These are phyloP conservation scores for Athalia circularis DNA, from an alignment of 2,888 invertebrate species.

Conservation along the genomic window DNA sequence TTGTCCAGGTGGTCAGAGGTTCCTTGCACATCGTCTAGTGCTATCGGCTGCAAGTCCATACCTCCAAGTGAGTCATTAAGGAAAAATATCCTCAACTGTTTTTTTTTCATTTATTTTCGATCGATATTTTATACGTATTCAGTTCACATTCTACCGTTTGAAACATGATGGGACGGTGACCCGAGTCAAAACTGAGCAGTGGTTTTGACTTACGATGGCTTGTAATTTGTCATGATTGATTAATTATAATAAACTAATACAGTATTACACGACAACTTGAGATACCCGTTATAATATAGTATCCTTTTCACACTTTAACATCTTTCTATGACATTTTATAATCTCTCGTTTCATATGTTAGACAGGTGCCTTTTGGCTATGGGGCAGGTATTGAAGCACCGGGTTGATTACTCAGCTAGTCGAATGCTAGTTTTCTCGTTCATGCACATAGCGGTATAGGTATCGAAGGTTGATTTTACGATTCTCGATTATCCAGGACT, in stretches of 20 bases:
- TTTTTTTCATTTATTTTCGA: no score
- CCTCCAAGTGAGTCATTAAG: constrained; percentile 77
- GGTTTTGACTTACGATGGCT: background rate
- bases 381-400: background rate
- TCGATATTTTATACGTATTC: no score
- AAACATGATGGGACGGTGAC: no score
- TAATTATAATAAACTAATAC: constrained; percentile 4
- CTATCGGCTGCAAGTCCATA: constrained; percentile 82
- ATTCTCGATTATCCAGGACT: background rate
- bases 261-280: constrained; percentile 14
- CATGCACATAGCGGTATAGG: background rate
- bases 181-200: background rate
- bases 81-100: background rate
- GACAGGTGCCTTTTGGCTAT: background rate
- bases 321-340: constrained; percentile 14
- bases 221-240: constrained; percentile 1
- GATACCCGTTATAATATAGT: background rate
- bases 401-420: background rate
- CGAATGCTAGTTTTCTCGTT: background rate
- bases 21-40: constrained; percentile 81
- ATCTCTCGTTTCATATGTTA: constrained; percentile 7
- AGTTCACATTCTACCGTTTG: no score
- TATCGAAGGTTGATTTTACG: background rate
- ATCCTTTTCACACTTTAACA: background rate
- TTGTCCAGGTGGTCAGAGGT: constrained; percentile 78